Base-by-base conservation (phyloP, 2,113 vertebrate species). In the Haliaeetus leucogaster region DNA sequence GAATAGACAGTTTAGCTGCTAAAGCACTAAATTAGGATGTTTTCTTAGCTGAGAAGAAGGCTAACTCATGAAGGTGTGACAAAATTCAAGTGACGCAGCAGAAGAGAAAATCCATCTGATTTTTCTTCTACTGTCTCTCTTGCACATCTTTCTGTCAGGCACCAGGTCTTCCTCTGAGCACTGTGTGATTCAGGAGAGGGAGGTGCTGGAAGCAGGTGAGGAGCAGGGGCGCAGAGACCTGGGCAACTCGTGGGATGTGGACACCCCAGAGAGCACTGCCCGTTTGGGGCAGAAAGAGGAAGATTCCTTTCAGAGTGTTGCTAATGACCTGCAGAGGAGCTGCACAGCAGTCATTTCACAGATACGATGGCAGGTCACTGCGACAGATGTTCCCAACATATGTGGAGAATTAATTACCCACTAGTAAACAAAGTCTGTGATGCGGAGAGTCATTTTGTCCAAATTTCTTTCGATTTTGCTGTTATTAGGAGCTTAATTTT, bases 321-420 rank as follows among this genome's bases (percentile, higher is more conserved):
- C 99, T 99, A 99, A 99, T 99, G 99, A 99, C 99, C 98, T 98
- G 98, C 95, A 97, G 98, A 99, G 98, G 96, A 98, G 89, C 98
- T 95, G 98, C 99, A 96, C 99, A 99, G 99, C 99, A 99, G 99
- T 98, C 97, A 97, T 99, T 99, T 98, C 98, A 97, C 99, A 98
- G 99, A 99, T 99, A 98, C 98, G 97, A 97, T 98, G 99, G 99
- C 99, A 99, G 99, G 99, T 99, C 99, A 99, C 95, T 88, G 98
- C 98, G 98, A 99, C 99, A 99, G 99, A 99, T 99, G 99, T 99
- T 99, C 98, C 98, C 98, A 99, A 98, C 99, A 99, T 99, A 99
- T 99, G 99, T 99, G 99, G 98, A 98, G 99, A 99, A 99, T 99
- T 99, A 99, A 99, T 99, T 99, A 99, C 99, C 99, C 98, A 98